Base-by-base conservation (phyloP, 2,113 vertebrate species). In the Otus sunia region DNA sequence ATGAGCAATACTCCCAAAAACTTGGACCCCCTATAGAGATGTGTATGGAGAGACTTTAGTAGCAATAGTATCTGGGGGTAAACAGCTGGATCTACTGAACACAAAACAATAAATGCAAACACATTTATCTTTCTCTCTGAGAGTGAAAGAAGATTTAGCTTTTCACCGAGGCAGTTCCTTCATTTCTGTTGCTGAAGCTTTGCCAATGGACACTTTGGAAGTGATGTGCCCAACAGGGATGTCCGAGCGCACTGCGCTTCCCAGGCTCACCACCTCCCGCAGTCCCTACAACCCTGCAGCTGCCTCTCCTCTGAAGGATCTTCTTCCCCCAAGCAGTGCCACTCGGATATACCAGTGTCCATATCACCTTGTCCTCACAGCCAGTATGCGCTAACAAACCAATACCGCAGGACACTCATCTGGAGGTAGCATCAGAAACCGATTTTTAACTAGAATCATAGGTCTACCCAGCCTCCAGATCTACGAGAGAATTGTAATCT, bases 161-260 rank as follows among this genome's bases (percentile, higher is more conserved):
- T 52, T 86, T 86, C 62, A 72, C 23, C 64, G 25, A 53, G 29
- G 30, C 56, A 72, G 22, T 9, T 69, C 43, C 37, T 37, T 39
- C 30, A 37, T 12, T 68, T 43, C 53, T 56, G 30, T 27, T 49
- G 32, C 45, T 59, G 49, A 79, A 92, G 36, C 20, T 75, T 62
- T 79, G 62, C 15, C 66, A 90, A 32, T 5, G 26, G 49, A 58
- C 47, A 47, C 55, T 71, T 74, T 22, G 41, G 27, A 56, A 69
- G 36, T 39, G 12, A 47, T 0, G 1, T 59, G 52, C 18, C 43
- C 39, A 79, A 78, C 0, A 0, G 20, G 49, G 12, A 63, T 25
- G 45, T 16, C 43, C 2, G 4, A 73, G 19, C 5, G 5, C 37
- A 27, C 29, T 15, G 32, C 1, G 9, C 25, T 90, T 79, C 41